Evolutionary conservation across 2,797 vertebrate species (phyloP).

Genomic region (Lacerta agilis): DNA sequence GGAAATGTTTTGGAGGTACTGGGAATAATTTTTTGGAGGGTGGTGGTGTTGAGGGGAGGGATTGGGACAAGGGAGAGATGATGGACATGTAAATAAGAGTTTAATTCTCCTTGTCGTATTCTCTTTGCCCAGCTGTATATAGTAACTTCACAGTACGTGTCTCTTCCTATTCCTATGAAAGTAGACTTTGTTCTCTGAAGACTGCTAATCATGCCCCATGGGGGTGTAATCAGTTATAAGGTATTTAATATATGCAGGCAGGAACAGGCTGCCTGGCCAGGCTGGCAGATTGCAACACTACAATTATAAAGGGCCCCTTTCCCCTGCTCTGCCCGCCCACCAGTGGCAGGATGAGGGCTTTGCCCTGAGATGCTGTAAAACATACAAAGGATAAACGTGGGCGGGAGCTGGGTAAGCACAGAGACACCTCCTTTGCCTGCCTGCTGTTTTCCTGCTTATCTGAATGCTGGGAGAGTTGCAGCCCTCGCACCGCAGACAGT

Average conservation of each 20-base stretch:
- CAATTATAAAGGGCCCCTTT: slow-evolving; percentile 78
- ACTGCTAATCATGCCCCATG: slow-evolving; percentile 83
- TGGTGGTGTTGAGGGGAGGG: background rate
- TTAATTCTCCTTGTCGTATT: slow-evolving; percentile 35
- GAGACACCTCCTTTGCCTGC: slow-evolving; percentile 58
- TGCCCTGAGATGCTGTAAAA: slow-evolving; percentile 62
- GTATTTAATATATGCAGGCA: slow-evolving; percentile 83
- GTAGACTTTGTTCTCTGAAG: slow-evolving; percentile 84
- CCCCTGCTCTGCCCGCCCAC: slow-evolving; percentile 69
- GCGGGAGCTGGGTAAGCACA: slow-evolving; percentile 60
- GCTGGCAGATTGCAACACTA: slow-evolving; percentile 82
- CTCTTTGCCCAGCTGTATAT: slow-evolving; percentile 73
- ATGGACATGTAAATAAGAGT: slow-evolving; percentile 38
- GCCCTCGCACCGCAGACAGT: slow-evolving; percentile 35
- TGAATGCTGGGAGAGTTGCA: slow-evolving; percentile 21
- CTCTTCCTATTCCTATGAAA: slow-evolving; percentile 81
- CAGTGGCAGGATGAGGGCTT: slow-evolving; percentile 63
- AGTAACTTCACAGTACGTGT: slow-evolving; percentile 76
- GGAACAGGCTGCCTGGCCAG: slow-evolving; percentile 78
- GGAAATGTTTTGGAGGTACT: background rate
- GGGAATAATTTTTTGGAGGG: rapidly evolving
- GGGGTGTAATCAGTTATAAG: slow-evolving; percentile 83
- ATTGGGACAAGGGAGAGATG: background rate
- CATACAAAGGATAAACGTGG: slow-evolving; percentile 67
- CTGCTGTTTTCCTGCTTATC: slow-evolving; percentile 48